Evolutionary conservation across 53 echinoderm and acorn worm genomes (phyloP).

Genomic region (Paracentrotus lividus): DNA sequence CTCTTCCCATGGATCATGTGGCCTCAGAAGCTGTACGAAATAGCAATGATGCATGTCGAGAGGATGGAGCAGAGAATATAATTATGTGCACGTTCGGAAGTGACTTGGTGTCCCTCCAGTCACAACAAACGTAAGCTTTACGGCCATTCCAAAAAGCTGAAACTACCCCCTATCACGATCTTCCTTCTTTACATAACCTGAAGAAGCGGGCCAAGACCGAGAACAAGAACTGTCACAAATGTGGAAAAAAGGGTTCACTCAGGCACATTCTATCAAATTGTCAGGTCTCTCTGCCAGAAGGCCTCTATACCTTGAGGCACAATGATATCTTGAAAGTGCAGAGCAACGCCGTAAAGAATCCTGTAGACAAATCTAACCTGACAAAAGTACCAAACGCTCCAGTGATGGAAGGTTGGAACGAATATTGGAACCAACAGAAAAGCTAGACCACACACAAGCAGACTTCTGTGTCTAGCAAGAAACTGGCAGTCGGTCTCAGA

Average conservation of each 20-base stretch:
- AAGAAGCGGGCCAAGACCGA: conserved; percentile 37
- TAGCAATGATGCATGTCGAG: too few relatives aligned
- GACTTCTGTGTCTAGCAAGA: not conserved
- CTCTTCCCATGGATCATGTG: too few relatives aligned
- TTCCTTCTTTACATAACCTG: conserved; percentile 43
- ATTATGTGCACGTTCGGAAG: too few relatives aligned
- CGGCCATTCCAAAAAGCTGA: too few relatives aligned
- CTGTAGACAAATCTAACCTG: not conserved
- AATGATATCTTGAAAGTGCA: conserved; percentile 25
- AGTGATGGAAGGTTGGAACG: not conserved
- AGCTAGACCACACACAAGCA: not conserved
- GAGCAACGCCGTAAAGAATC: not conserved
- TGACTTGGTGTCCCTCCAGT: too few relatives aligned
- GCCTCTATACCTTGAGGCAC: conserved; percentile 12
- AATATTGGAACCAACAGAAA: not conserved
- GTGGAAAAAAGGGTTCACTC: conserved; percentile 46
- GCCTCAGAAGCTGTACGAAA: too few relatives aligned
- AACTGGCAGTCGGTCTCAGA: conserved; percentile 21
- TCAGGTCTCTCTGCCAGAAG: conserved; percentile 26
- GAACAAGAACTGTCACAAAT: conserved; percentile 1
- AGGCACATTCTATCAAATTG: conserved; percentile 32
- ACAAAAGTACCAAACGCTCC: not conserved
- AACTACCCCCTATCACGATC: not conserved
- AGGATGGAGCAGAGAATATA: too few relatives aligned
- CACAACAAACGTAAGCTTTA: too few relatives aligned